Percentiles rank a stretch among this genome's conserved stretches.
Conservation (phyloP, 1,140 invertebrate genomes). For the Euschistus heros region DNA sequence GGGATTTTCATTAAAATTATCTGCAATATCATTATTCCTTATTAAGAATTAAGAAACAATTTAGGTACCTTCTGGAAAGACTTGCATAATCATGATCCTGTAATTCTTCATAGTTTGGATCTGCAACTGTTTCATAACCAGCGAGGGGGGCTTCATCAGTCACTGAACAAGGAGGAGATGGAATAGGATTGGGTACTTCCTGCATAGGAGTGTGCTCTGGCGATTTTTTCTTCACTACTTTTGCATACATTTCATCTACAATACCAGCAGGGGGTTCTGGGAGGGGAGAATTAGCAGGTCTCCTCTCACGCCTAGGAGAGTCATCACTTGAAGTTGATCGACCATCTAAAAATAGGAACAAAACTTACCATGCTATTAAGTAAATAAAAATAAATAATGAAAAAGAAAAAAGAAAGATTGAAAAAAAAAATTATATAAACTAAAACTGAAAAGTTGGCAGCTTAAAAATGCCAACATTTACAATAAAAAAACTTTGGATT, state of each 20-base stretch:
- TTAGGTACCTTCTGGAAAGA: slow-evolving; percentile 23
- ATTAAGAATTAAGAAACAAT: background rate
- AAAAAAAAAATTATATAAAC: too few species aligned
- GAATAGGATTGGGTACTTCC: slow-evolving; percentile 31
- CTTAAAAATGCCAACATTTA: too few species aligned
- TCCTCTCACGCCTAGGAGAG: slow-evolving; percentile 73
- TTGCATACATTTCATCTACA: slow-evolving; percentile 77
- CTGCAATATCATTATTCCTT: too few species aligned
- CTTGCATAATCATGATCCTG: slow-evolving; percentile 31
- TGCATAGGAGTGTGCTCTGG: background rate
- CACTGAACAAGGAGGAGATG: slow-evolving; percentile 30
- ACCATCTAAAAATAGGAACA: background rate
- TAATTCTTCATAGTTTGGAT: slow-evolving; percentile 32
- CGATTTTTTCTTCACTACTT: slow-evolving; percentile 55
- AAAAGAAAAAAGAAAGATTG: too few species aligned
- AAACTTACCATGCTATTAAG: background rate
- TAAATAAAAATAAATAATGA: too few species aligned
- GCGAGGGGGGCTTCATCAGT: slow-evolving; percentile 13
- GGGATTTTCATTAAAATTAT: too few species aligned
- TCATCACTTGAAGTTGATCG: slow-evolving; percentile 33
- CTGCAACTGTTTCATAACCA: slow-evolving; percentile 20
- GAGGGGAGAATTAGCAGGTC: slow-evolving; percentile 72
- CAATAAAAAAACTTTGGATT: too few species aligned
- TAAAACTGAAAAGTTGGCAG: too few species aligned
- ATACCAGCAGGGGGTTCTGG: slow-evolving; percentile 47